Base-by-base conservation (phyloP, 2,888 invertebrate species). In the Ophion ellenae region DNA sequence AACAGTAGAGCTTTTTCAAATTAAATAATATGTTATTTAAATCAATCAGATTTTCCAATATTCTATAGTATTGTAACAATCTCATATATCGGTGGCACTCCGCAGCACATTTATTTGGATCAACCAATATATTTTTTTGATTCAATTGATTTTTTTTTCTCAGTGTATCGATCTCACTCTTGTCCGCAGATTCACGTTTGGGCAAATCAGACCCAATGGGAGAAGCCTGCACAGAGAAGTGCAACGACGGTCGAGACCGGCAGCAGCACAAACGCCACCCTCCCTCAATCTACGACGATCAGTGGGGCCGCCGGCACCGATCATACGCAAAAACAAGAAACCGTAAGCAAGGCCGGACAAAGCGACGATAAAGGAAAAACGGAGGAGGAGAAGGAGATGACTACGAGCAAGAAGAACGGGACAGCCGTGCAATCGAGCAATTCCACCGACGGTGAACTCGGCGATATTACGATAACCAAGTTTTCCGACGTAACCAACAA, bases 401-500 rank as follows among this genome's bases (percentile, higher is more conserved):
- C 73, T n/a, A 61, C 59, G n/a, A 76, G 61, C 28, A 76, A 70
- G 63, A 83, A 76, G 57, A 63, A 61, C 57, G 45, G 1, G 7
- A 9, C 45, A 6, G 32, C 24, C 9, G 69, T 64, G 11, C 81
- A 81, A 74, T 53, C 84, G 28, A 81, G 80, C 1, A 87, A 87
- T 63, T 59, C 86, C 11, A 84, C 86, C 36, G 89, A 90, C 9
- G 32, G 83, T 5, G 92, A 91, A 2, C 89, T 91, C 84, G 90
- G 91, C 4, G 93, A 94, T 74, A 92, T 94, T 76, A 90, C 93
- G 17, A 93, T 94, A 81, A 92, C 89, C 80, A 93, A 94, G 78
- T 94, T 93, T 78, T 89, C 94, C 45, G 92, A 94, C 83, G 87
- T 93, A 24, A 90, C 92, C 40, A 95, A 95, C 88, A 93, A 93